A percentile compares a stretch with the other conserved stretches of the same genome.
These are phyloP conservation scores for Nerophis lumbriciformis DNA, from an alignment of 2,113 vertebrate genomes.

Conservation along the genomic window DNA sequence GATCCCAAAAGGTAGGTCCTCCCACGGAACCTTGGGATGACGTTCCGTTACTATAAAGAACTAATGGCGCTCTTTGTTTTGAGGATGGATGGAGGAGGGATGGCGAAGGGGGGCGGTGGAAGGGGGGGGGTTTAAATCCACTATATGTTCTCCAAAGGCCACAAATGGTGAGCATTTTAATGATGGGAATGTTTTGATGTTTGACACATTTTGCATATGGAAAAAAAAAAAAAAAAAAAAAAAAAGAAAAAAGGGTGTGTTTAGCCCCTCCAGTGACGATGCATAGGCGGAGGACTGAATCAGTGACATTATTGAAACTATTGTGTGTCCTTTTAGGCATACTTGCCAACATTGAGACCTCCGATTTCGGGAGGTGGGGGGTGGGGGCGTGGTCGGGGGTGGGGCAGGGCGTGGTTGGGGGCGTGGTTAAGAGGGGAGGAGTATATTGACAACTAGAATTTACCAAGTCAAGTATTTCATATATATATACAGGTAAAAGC, in stretches of 20 bases:
- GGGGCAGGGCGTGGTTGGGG: too few species aligned
- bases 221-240: slow-evolving; percentile 21
- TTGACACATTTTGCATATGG: slow-evolving; percentile 67
- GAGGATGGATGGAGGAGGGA: slow-evolving; percentile 30
- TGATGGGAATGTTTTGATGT: slow-evolving; percentile 71
- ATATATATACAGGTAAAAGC: too few species aligned
- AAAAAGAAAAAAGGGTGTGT: slow-evolving; percentile 41
- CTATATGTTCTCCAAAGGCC: slow-evolving; percentile 68
- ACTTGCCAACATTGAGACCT: too few species aligned
- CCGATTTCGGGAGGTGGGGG: too few species aligned
- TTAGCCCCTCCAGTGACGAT: slow-evolving; percentile 65
- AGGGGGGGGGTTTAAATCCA: slow-evolving; percentile 54
- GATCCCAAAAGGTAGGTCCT: slow-evolving; percentile 76
- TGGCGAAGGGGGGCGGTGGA: neutral
- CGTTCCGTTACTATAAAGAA: slow-evolving; percentile 64
- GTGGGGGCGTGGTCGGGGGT: too few species aligned
- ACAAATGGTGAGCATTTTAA: slow-evolving; percentile 72
- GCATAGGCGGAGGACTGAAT: slow-evolving; percentile 69
- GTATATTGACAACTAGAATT: too few species aligned
- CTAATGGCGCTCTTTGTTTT: slow-evolving; percentile 65
- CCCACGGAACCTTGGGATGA: slow-evolving; percentile 63
- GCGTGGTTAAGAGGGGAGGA: too few species aligned
- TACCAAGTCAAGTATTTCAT: too few species aligned
- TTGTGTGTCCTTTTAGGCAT: slow-evolving; percentile 60
- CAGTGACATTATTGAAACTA: slow-evolving; percentile 77